These are phyloP conservation scores for Saccopteryx bilineata DNA, from an alignment of 2,113 vertebrate genomes.

Conservation along the genomic window DNA sequence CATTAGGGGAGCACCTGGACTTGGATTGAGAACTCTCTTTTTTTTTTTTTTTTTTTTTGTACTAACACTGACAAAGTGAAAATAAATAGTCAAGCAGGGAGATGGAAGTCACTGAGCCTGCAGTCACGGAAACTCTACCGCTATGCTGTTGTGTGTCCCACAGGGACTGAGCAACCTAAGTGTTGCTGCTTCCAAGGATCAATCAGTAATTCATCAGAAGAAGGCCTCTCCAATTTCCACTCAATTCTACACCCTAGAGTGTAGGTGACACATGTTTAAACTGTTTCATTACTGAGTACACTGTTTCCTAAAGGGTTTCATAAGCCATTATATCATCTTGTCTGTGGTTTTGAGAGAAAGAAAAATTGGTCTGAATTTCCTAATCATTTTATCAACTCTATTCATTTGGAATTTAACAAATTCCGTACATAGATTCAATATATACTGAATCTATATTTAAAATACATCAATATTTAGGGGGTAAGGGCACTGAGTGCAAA, in stretches of 20 bases:
- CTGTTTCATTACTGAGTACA: not conserved
- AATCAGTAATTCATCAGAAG: not conserved
- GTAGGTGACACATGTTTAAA: not conserved
- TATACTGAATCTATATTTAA: not conserved
- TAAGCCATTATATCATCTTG: not conserved
- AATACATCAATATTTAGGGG: not conserved
- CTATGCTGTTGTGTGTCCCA: not conserved
- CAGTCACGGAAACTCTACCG: not conserved
- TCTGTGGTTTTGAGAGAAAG: not conserved
- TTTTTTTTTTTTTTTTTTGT: not conserved
- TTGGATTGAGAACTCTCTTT: not conserved
- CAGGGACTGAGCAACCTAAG: not conserved
- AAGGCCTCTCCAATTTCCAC: not conserved
- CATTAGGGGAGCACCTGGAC: not conserved
- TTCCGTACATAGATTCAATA: too few species aligned
- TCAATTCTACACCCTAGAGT: not conserved
- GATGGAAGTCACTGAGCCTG: not conserved
- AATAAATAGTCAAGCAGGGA: slow-evolving; percentile 52
- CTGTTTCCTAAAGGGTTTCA: not conserved
- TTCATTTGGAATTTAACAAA: not conserved
- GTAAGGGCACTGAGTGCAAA: too few species aligned
- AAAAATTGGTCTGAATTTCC: not conserved
- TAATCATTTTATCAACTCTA: not conserved
- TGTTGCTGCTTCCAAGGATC: not conserved
- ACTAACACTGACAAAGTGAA: slow-evolving; percentile 55